Conservation (phyloP, 2,113 vertebrate genomes). For the Clarias macrocephalus region DNA sequence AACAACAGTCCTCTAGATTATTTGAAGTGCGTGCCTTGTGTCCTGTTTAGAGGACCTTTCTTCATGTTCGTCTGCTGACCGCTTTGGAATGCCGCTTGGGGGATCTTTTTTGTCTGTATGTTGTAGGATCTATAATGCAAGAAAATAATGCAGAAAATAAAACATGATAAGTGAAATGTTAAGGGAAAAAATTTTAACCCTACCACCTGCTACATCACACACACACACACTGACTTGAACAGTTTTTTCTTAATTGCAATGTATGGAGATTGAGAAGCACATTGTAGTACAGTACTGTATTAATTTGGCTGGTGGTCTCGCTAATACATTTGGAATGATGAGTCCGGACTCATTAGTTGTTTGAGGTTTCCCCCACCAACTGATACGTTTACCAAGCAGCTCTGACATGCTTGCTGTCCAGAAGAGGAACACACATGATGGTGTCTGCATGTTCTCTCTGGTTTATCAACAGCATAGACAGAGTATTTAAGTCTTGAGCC, state of each 20-base stretch:
- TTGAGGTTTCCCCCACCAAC: too few species aligned
- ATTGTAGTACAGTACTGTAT: neutral
- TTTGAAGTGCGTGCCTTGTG: constrained; percentile 65
- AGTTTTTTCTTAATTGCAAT: neutral
- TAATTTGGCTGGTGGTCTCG: neutral
- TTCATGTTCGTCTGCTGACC: constrained; percentile 66
- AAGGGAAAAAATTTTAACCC: constrained; percentile 31
- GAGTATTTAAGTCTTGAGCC: too few species aligned
- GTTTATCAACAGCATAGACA: too few species aligned
- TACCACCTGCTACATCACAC: neutral
- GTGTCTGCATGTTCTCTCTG: too few species aligned
- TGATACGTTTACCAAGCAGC: too few species aligned
- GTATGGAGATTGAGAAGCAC: neutral
- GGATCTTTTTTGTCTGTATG: constrained; percentile 83
- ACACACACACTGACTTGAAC: neutral
- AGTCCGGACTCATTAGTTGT: too few species aligned
- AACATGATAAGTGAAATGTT: constrained; percentile 27
- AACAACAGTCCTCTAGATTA: constrained; percentile 72
- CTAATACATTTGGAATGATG: too few species aligned
- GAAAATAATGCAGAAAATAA: constrained; percentile 1
- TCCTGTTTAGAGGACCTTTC: constrained; percentile 77
- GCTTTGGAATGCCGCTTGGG: constrained; percentile 71
- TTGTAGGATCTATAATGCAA: constrained; percentile 72
- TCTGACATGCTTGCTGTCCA: too few species aligned
- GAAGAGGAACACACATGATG: too few species aligned